Conservation (phyloP, 2,888 invertebrate species). For the Ophioninae sp. region DNA sequence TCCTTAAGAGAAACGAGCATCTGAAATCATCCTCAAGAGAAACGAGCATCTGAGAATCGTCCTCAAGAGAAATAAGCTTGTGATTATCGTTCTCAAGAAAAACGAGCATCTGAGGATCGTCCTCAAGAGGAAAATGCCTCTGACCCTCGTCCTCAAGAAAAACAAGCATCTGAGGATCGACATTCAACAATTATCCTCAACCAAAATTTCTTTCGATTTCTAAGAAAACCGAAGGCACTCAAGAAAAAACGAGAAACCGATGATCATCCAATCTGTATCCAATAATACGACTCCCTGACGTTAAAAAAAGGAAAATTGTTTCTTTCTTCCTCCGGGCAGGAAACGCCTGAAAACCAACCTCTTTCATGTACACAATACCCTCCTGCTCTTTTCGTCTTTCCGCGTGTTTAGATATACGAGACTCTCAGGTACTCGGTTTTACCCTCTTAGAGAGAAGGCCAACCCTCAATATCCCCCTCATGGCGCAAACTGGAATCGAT, state of each 20-base stretch:
- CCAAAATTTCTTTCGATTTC: neutral
- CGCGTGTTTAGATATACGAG: neutral
- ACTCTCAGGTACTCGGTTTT: constrained; percentile 47
- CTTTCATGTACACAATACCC: constrained; percentile 45
- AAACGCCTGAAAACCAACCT: constrained; percentile 56
- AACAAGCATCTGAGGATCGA: too few species aligned
- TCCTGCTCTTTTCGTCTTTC: constrained; percentile 6
- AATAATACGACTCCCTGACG: neutral
- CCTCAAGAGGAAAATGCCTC: too few species aligned
- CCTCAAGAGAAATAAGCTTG: too few species aligned
- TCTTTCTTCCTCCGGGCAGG: constrained; percentile 27
- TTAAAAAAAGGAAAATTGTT: constrained; percentile 3
- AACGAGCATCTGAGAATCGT: too few species aligned
- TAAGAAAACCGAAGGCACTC: neutral
- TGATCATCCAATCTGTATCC: neutral
- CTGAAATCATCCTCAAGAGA: too few species aligned
- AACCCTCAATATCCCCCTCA: constrained; percentile 5
- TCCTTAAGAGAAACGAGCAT: too few species aligned
- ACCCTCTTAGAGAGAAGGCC: neutral
- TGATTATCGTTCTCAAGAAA: too few species aligned
- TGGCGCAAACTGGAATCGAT: constrained; percentile 54
- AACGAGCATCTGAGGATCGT: too few species aligned
- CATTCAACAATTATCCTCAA: neutral
- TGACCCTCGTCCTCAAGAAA: too few species aligned
- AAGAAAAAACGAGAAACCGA: neutral